A percentile compares a stretch with the other conserved stretches of the same genome.
These are phyloP conservation scores for Peribatodes rhomboidaria DNA, from an alignment of 2,888 invertebrate species.

Conservation along the genomic window DNA sequence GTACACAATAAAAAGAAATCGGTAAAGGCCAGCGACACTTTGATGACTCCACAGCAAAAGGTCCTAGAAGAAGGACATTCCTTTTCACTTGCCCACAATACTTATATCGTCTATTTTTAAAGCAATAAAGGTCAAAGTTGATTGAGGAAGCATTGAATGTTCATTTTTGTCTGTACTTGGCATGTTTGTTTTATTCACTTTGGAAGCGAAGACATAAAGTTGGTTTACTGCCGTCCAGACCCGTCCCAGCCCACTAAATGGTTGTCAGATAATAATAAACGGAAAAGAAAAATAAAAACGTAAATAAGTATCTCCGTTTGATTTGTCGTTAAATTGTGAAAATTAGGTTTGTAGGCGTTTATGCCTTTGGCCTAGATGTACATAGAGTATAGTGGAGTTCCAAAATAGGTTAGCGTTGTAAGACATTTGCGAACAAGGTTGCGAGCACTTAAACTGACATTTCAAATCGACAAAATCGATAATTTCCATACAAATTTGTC, in stretches of 20 bases:
- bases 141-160: constrained; percentile 26
- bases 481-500: no score
- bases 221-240: constrained; percentile 52
- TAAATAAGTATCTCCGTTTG: constrained; percentile 46
- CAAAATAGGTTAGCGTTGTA: no score
- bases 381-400: no score
- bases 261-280: constrained; percentile 58
- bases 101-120: constrained; percentile 28
- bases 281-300: constrained; percentile 50
- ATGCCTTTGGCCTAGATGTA: neutral
- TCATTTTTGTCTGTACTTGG: constrained; percentile 39
- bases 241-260: constrained; percentile 51
- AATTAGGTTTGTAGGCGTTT: constrained; percentile 12
- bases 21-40: constrained; percentile 41
- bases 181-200: constrained; percentile 55
- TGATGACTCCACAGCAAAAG: constrained; percentile 43
- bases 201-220: constrained; percentile 51
- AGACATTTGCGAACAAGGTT: no score
- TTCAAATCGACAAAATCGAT: no score
- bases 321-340: constrained; percentile 44
- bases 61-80: constrained; percentile 26
- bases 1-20: constrained; percentile 48
- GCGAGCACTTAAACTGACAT: no score
- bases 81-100: constrained; percentile 15
- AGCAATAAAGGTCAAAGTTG: constrained; percentile 42